Evolutionary conservation across 2,888 invertebrate genomes (phyloP).

Genomic region (Parasteatoda lunata): DNA sequence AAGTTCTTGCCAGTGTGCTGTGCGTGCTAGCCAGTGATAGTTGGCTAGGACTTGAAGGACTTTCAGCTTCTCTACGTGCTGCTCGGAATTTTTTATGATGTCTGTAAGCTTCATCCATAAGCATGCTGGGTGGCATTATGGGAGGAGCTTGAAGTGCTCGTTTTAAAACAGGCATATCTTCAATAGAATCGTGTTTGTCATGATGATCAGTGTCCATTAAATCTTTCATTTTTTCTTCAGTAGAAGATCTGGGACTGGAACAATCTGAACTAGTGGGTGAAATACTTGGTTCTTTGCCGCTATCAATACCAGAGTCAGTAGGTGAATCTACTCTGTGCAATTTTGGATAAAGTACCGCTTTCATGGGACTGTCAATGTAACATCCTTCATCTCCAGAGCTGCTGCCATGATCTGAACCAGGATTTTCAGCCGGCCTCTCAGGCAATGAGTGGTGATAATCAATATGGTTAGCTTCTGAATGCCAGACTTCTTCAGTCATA

Average conservation of each 20-base stretch:
- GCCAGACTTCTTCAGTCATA: slow-evolving; percentile 51
- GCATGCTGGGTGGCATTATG: slow-evolving; percentile 86
- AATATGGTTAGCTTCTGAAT: slow-evolving; percentile 29
- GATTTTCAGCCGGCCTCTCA: slow-evolving; percentile 40
- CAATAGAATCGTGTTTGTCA: slow-evolving; percentile 79
- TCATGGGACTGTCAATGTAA: slow-evolving; percentile 69
- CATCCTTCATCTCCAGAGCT: slow-evolving; percentile 81
- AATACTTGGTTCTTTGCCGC: slow-evolving; percentile 82
- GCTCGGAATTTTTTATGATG: slow-evolving; percentile 94
- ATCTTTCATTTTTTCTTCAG: slow-evolving; percentile 81
- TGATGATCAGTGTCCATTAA: slow-evolving; percentile 62
- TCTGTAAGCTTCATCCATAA: slow-evolving; percentile 96
- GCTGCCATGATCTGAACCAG: slow-evolving; percentile 76
- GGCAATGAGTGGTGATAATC: slow-evolving; percentile 58
- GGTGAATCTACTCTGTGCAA: slow-evolving; percentile 83
- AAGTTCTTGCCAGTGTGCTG: slow-evolving; percentile 89
- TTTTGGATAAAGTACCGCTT: slow-evolving; percentile 64
- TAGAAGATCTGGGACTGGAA: slow-evolving; percentile 76
- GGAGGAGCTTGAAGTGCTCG: slow-evolving; percentile 94
- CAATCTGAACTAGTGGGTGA: slow-evolving; percentile 70
- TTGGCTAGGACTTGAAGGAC: slow-evolving; percentile 65
- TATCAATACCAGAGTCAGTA: slow-evolving; percentile 94
- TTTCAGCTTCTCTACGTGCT: slow-evolving; percentile 68
- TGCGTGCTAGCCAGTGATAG: slow-evolving; percentile 70
- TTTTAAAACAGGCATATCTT: slow-evolving; percentile 95